Conservation (phyloP, 2,797 vertebrate genomes). For the Podarcis lilfordi region DNA sequence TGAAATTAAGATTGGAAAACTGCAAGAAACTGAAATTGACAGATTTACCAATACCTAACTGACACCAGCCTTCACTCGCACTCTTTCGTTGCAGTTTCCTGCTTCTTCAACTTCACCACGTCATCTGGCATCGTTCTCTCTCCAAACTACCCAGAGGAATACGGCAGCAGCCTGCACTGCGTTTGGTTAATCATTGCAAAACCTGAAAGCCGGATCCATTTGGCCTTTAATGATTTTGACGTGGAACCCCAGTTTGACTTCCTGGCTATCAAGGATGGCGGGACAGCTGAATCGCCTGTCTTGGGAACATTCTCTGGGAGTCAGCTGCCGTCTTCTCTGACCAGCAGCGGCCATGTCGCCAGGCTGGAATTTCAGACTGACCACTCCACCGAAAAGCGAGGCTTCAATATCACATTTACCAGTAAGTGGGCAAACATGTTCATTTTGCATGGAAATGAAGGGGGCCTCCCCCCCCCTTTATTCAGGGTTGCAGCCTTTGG, state of each 20-base stretch:
- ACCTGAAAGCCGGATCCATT: constrained; percentile 93
- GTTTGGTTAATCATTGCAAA: constrained; percentile 97
- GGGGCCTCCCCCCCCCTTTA: no score
- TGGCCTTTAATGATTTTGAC: constrained; percentile 98
- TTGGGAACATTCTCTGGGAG: constrained; percentile 96
- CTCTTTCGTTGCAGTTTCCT: constrained; percentile 88
- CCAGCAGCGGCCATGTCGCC: constrained; percentile 93
- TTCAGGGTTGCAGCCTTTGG: background rate
- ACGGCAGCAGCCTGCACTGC: constrained; percentile 97
- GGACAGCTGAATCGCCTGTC: constrained; percentile 93
- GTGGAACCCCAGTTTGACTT: constrained; percentile 99
- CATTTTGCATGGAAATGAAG: background rate
- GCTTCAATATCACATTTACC: constrained; percentile 98
- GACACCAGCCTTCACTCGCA: background rate
- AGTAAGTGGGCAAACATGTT: constrained; percentile 83
- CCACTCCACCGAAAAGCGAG: constrained; percentile 95
- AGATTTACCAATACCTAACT: background rate
- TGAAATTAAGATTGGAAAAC: no score
- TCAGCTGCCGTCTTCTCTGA: constrained; percentile 92
- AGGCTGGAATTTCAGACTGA: constrained; percentile 97
- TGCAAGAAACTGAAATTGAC: constrained; percentile 11
- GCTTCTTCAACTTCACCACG: constrained; percentile 99
- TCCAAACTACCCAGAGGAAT: constrained; percentile 97
- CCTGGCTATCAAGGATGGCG: constrained; percentile 94
- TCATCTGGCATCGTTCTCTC: constrained; percentile 93